A percentile compares a stretch with the other conserved stretches of the same genome.
These are phyloP conservation scores for Nymphicus hollandicus DNA, from an alignment of 2,113 vertebrate genomes.

Conservation along the genomic window DNA sequence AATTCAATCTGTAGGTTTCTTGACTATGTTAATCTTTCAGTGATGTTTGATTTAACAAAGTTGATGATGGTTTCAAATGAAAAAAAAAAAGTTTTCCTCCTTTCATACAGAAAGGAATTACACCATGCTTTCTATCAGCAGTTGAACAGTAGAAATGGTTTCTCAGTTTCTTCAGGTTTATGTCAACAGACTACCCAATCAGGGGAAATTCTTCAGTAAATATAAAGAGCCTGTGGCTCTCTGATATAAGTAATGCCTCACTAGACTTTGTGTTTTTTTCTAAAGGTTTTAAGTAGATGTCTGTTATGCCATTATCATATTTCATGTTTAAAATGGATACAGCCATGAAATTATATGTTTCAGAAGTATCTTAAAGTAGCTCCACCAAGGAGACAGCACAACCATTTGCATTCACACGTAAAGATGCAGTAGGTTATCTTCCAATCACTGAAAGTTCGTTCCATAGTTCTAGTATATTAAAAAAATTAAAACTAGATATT, in stretches of 20 bases:
- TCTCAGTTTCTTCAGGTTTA: slow-evolving; percentile 11
- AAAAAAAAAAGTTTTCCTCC: background rate
- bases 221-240: background rate
- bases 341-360: background rate
- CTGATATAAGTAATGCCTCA: background rate
- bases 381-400: background rate
- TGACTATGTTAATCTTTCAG: background rate
- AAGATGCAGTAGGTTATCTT: background rate
- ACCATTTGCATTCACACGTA: background rate
- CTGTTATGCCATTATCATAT: background rate
- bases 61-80: background rate
- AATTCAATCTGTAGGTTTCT: background rate
- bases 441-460: background rate
- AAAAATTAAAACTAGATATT: background rate
- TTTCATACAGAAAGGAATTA: background rate
- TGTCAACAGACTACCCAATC: background rate
- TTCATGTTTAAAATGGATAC: background rate
- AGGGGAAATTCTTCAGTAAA: background rate
- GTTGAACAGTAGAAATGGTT: background rate
- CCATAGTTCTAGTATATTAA: background rate
- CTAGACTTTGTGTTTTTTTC: background rate
- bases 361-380: background rate
- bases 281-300: background rate
- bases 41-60: background rate
- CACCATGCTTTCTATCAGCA: background rate